Conservation (phyloP, 2,888 invertebrate species). For the Urechis unicinctus region DNA sequence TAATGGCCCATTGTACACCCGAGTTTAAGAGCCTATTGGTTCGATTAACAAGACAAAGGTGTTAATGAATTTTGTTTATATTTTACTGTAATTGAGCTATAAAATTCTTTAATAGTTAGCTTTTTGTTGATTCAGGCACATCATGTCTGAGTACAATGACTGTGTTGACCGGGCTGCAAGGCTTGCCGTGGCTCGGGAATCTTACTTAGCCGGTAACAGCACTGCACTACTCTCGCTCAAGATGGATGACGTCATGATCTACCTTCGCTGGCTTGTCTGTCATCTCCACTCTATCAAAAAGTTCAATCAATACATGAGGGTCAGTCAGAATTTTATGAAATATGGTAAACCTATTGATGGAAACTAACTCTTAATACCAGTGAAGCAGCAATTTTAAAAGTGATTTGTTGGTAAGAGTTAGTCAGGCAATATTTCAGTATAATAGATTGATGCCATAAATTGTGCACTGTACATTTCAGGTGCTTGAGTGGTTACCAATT, state of each 20-base stretch:
- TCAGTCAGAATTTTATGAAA: conserved; percentile 16
- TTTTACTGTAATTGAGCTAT: no score
- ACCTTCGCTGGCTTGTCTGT: conserved; percentile 45
- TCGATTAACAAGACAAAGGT: no score
- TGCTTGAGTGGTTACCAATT: conserved; percentile 44
- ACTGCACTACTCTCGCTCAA: conserved; percentile 27
- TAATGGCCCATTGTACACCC: no score
- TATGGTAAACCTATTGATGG: not conserved
- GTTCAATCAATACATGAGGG: conserved; percentile 43
- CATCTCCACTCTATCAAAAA: conserved; percentile 41
- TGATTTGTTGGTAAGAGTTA: no score
- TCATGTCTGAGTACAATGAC: conserved; percentile 46
- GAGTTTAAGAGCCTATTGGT: no score
- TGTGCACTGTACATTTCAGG: no score
- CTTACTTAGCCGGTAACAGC: conserved; percentile 29
- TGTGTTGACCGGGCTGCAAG: conserved; percentile 39
- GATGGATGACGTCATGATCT: conserved; percentile 46
- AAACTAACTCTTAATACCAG: not conserved
- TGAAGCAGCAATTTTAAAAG: no score
- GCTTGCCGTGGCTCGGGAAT: conserved; percentile 34
- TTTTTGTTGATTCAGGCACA: no score
- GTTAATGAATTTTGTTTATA: no score
- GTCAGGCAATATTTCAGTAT: no score
- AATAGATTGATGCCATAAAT: no score
- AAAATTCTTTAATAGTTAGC: no score